Base-by-base conservation (phyloP, 2,113 vertebrate species). In the Alosa alosa region DNA sequence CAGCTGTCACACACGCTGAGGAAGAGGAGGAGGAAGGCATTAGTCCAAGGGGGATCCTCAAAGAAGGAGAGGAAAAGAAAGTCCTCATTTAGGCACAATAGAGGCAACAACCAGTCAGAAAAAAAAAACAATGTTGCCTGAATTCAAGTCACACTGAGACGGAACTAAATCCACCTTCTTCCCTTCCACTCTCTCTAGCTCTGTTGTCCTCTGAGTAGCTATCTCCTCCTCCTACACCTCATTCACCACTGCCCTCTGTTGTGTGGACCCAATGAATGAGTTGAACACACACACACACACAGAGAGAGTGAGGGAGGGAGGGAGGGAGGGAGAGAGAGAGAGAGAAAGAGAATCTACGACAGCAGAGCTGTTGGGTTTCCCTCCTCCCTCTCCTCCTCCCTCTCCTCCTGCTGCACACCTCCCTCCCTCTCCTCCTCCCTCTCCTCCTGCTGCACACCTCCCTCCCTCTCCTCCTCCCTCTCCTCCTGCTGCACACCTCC, bases 341-440 rank as follows among this genome's bases (percentile, higher is more conserved):
- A n/a, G 83, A 18, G 83, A 31, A 31, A 31, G 31, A 25, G 44
- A 55, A 47, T 11, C 64, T 68, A 25, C 25, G n/a, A 68, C 64
- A 68, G 64, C n/a, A 52, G 52, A 86, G 18, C 82, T 84, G 46
- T 47, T 55, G 45, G 82, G 57, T 52, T 84, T 82, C 64, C 22
- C 64, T 68, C 60, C 84, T 85, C 84, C 86, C 31, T 60, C 84
- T 84, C 22, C 64, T 68, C 60, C 84, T 85, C 84, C 86, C 31
- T 60, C 84, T 84, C 7, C 8, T n/a, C 60, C 22, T 9, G 6
- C 8, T 9, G 31, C 31, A 31, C 31, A 31, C 31, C 31, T 31
- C 31, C 31, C 31, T 31, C 31, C 31, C 31, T n/a, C n/a, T n/a
- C 22, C 64, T 68, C 60, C 84, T 85, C 84, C 86, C 31, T 60